Conservation (phyloP, 2,797 vertebrate genomes). For the Sebastes taczanowskii region DNA sequence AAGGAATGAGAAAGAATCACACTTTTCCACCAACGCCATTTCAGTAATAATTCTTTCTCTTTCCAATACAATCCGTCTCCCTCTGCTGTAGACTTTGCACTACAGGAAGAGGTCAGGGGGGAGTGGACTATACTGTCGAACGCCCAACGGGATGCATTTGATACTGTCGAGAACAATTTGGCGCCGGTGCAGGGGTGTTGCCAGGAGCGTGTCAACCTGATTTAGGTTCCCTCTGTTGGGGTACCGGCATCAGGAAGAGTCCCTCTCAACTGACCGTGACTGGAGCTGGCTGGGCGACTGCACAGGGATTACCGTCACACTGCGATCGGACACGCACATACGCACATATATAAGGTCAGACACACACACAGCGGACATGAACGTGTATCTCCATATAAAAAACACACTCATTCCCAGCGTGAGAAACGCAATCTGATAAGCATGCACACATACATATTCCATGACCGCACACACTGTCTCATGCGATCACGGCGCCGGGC, state of each 20-base stretch:
- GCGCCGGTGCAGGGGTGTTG: constrained; percentile 53
- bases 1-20: constrained; percentile 7
- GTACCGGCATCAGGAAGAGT: constrained; percentile 47
- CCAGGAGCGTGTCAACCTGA: constrained; percentile 71
- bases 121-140: constrained; percentile 53
- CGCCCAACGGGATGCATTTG: constrained; percentile 74
- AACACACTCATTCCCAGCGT: not conserved
- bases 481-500: constrained; percentile 43
- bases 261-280: constrained; percentile 56
- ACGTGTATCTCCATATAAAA: constrained; percentile 22
- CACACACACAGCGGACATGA: not conserved
- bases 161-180: constrained; percentile 79
- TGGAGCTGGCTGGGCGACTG: constrained; percentile 57
- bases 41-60: constrained; percentile 7
- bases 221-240: constrained; percentile 65
- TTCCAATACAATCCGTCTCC: constrained; percentile 17
- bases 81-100: constrained; percentile 5
- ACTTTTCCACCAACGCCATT: constrained; percentile 18
- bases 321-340: not conserved
- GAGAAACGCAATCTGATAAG: constrained; percentile 50
- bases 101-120: constrained; percentile 63
- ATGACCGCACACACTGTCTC: constrained; percentile 36
- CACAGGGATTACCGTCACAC: constrained; percentile 51
- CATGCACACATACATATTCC: constrained; percentile 35
- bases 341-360: constrained; percentile 6